Evolutionary conservation across 2,888 invertebrate species (phyloP).

Genomic region (Neoitamus cyanurus): DNA sequence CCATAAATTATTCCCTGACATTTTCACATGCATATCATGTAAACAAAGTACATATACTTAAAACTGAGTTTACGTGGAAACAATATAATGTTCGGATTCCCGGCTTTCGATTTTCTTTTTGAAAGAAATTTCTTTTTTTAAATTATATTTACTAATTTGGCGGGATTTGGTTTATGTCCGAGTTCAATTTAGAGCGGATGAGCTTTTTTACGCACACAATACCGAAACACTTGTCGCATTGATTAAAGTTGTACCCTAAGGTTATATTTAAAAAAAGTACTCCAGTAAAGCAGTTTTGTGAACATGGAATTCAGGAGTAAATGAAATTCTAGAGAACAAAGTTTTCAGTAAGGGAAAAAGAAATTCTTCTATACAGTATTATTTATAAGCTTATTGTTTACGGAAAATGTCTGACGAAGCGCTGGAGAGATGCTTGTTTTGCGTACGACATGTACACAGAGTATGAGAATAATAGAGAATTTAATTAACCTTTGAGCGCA

Average conservation of each 20-base stretch:
- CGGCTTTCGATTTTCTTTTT: neutral
- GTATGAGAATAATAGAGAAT: neutral
- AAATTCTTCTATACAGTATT: neutral
- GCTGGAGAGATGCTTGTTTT: neutral
- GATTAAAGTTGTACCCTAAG: neutral
- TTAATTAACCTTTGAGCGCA: neutral
- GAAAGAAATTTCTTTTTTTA: neutral
- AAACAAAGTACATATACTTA: neutral
- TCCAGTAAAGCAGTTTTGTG: neutral
- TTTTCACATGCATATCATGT: neutral
- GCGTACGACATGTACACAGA: neutral
- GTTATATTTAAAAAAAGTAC: neutral
- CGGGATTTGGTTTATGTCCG: too few relatives aligned
- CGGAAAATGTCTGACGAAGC: neutral
- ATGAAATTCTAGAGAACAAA: neutral
- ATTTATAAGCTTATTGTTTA: neutral
- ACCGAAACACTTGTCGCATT: neutral
- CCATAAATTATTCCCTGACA: neutral
- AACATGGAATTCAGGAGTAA: neutral
- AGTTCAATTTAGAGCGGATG: neutral
- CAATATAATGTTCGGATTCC: neutral
- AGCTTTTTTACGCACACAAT: neutral
- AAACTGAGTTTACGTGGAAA: neutral
- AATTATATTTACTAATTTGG: neutral
- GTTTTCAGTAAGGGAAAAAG: neutral